Base-by-base conservation (phyloP, 2,113 vertebrate genomes). In the Psilopsiagon aymara region DNA sequence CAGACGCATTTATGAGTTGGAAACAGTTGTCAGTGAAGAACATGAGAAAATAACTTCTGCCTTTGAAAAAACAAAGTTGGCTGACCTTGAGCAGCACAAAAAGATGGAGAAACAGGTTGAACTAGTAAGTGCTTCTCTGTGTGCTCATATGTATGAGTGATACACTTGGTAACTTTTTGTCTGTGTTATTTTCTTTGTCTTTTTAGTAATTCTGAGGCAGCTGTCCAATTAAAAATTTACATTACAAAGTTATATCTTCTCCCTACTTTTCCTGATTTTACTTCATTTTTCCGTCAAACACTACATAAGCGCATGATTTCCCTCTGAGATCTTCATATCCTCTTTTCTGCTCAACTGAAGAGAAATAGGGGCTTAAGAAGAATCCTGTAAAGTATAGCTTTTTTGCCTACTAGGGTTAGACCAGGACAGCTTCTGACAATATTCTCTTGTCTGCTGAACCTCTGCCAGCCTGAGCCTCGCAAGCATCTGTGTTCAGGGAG, bases 21-120 rank as follows among this genome's bases (percentile, higher is more conserved):
- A 99, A 97, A 97, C 98, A 43, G 87, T 98, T 93, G 79, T 99
- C 63, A 98, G 87, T 69, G 97, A 98, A 96, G 98, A 98, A 80
- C 98, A 98, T 82, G 97, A 97, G 49, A 98, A 99, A 87, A 89
- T 98, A 93, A 98, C 98, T 97, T 97, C 97, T 96, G 88, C 98
- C 76, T 93, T 99, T 96, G 99, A 99, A 91, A 98, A 98, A 96
- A 97, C 97, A 55, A 98, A 98, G 91, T 97, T 98, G 46, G 73
- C 97, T 84, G 98, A 98, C 31, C 91, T 98, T 71, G 97, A 99
- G 67, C 98, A 99, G 49, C 97, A 97, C 74, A 98, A 97, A 77
- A 98, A 99, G 78, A 98, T 99, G 94, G 98, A 99, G 96, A 98
- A 98, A 81, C 97, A 98, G 92, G 98, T 98, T 87, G 98, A 99